Percentiles rank a stretch among this genome's conserved stretches.
Conservation (phyloP, 1,140 invertebrate species). For the Rhagoletis zephyria region DNA sequence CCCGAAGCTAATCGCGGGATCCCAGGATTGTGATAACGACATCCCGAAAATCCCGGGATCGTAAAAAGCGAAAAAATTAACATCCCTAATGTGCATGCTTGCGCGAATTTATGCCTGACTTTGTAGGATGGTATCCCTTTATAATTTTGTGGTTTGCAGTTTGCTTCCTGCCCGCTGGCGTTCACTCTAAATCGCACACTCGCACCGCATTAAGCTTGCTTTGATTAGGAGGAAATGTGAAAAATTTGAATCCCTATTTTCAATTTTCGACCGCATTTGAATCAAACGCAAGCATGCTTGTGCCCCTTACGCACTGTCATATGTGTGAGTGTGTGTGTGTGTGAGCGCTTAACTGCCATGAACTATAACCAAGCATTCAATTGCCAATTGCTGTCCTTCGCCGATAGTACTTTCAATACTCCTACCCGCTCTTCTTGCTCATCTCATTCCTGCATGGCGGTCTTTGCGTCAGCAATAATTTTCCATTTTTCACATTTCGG, state of each 20-base stretch:
- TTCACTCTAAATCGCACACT: background rate
- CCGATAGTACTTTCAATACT: slow-evolving; percentile 3
- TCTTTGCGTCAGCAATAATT: background rate
- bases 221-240: slow-evolving; percentile 37
- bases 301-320: background rate
- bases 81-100: background rate
- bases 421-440: background rate
- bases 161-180: background rate
- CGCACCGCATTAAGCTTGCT: background rate
- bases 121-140: background rate
- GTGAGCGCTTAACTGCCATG: background rate
- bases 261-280: slow-evolving; percentile 30
- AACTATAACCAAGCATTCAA: background rate
- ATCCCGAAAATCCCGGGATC: no score
- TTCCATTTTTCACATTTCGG: background rate
- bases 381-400: slow-evolving; percentile 33
- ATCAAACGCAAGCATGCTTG: background rate
- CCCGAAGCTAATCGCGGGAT: no score
- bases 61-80: no score
- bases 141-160: background rate
- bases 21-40: no score
- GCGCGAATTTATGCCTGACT: background rate
- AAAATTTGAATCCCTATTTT: slow-evolving; percentile 37
- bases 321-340: background rate
- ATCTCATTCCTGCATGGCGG: background rate